Evolutionary conservation across 2,888 invertebrate species (phyloP).

Genomic region (Neoaliturus tenellus): DNA sequence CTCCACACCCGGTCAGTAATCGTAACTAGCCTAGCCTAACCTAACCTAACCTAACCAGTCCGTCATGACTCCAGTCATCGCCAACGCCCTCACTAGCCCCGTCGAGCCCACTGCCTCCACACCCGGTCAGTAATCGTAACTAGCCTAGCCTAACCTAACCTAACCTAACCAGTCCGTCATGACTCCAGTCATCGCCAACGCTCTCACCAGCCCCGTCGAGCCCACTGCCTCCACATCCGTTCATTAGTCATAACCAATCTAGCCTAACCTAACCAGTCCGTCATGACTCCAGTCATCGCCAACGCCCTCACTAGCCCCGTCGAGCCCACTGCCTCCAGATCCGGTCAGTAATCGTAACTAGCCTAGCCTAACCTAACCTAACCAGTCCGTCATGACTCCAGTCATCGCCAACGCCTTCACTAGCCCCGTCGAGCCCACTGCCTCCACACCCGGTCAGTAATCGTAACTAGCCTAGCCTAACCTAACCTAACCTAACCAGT

Average conservation of each 20-base stretch:
- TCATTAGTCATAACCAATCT: not conserved
- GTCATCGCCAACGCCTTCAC: slow-evolving; percentile 64
- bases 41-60: slow-evolving; percentile 78
- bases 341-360: slow-evolving; percentile 46
- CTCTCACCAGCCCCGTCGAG: slow-evolving; percentile 66
- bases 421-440: slow-evolving; percentile 66
- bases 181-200: slow-evolving; percentile 64
- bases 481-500: too few relatives aligned
- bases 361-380: too few relatives aligned
- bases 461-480: too few relatives aligned
- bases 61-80: slow-evolving; percentile 64
- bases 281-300: slow-evolving; percentile 63
- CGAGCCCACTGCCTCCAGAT: slow-evolving; percentile 61
- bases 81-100: slow-evolving; percentile 65
- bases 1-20: slow-evolving; percentile 51
- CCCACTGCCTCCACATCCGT: slow-evolving; percentile 56
- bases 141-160: too few relatives aligned
- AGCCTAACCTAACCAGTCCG: slow-evolving; percentile 78
- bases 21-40: too few relatives aligned
- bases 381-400: slow-evolving; percentile 72
- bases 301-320: slow-evolving; percentile 66
- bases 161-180: slow-evolving; percentile 75
- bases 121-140: slow-evolving; percentile 34
- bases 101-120: slow-evolving; percentile 62
- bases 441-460: slow-evolving; percentile 52